Percentiles rank a stretch among this genome's conserved stretches.
Evolutionary conservation across 2,888 invertebrate species (phyloP).

Genomic region (Eupithecia tripunctaria): DNA sequence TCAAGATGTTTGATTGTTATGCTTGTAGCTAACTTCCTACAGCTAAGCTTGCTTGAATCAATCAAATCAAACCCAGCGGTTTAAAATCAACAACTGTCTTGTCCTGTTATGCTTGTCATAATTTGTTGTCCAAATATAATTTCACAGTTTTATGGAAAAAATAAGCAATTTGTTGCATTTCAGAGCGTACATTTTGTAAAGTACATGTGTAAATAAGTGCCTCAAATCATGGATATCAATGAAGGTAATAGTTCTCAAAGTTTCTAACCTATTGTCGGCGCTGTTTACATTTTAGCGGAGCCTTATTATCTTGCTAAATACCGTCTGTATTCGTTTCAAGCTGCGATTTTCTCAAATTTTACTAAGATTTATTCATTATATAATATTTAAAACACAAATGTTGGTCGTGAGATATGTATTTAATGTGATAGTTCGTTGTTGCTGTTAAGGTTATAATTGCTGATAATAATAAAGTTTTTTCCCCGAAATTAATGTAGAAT

Average conservation of each 20-base stretch:
- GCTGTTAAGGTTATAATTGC: neutral
- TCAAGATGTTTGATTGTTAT: too few relatives aligned
- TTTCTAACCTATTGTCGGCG: conserved; percentile 45
- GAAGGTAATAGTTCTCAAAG: conserved; percentile 63
- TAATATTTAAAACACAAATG: neutral
- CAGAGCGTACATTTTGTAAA: neutral
- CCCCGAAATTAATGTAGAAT: neutral
- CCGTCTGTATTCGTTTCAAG: neutral
- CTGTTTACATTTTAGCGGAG: conserved; percentile 46
- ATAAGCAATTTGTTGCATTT: neutral
- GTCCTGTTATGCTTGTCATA: neutral
- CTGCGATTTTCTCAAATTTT: neutral
- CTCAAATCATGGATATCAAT: conserved; percentile 66
- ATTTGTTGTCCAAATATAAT: neutral
- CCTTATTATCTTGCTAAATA: neutral
- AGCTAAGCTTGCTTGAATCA: too few relatives aligned
- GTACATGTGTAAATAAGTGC: conserved; percentile 14
- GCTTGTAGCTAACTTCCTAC: too few relatives aligned
- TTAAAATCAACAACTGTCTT: neutral
- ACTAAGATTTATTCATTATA: neutral
- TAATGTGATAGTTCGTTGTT: neutral
- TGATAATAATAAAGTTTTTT: neutral
- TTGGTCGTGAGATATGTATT: neutral
- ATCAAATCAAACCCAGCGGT: too few relatives aligned
- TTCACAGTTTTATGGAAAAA: neutral